These are phyloP conservation scores for Synanthedon tipuliformis DNA, from an alignment of 2,888 invertebrate genomes.

Conservation along the genomic window DNA sequence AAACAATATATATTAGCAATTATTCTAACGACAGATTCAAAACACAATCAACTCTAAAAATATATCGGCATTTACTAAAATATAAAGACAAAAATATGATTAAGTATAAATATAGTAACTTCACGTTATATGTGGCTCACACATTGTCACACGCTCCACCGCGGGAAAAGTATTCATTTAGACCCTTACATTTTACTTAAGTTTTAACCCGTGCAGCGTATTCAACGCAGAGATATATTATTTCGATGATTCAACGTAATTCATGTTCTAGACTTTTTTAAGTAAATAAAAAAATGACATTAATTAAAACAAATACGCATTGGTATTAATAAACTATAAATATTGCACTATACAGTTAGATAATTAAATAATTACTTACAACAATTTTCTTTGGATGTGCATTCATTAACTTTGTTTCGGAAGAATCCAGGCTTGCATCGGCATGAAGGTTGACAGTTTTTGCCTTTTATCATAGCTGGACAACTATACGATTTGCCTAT, in stretches of 20 bases:
- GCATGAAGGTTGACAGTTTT: slow-evolving; percentile 9
- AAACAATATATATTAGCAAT: neutral
- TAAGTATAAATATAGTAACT: no score
- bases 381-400: slow-evolving; percentile 17
- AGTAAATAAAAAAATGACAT: neutral
- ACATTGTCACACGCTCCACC: slow-evolving; percentile 35
- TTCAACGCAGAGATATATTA: no score
- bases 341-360: neutral
- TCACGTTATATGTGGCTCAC: slow-evolving; percentile 16
- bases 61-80: no score
- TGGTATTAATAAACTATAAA: no score
- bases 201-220: neutral
- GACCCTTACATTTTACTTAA: slow-evolving; percentile 18
- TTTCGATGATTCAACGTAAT: neutral
- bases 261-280: neutral
- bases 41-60: no score
- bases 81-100: no score
- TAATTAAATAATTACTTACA: slow-evolving; percentile 13
- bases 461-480: slow-evolving; percentile 1
- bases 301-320: neutral
- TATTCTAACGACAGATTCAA: no score
- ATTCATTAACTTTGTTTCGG: slow-evolving; percentile 13
- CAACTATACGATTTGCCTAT: slow-evolving; percentile 7
- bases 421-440: slow-evolving; percentile 16
- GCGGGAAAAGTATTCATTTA: slow-evolving; percentile 29